Base-by-base conservation (phyloP, 1,140 invertebrate genomes). In the Ruditapes philippinarum region DNA sequence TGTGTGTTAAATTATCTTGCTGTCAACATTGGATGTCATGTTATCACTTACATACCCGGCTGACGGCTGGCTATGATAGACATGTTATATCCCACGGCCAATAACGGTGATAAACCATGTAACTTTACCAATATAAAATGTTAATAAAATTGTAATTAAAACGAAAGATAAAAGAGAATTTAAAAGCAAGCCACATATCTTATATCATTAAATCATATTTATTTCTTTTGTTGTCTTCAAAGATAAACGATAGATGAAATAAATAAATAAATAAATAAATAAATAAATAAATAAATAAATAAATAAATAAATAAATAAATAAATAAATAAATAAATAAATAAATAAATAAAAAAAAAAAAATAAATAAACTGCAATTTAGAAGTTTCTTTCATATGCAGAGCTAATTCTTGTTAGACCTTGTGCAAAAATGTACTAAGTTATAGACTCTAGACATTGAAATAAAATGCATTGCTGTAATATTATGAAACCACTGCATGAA, bases 131-230 rank as follows among this genome's bases (percentile, higher is more conserved):
- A n/a, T n/a, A 62, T 62, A 62, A 62, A 62, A 70, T 70, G 65
- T 19, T 38, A 38, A 38, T 70, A 38, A 70, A 70, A 38, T 25
- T 14, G 22, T 70, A 70, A 70, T 70, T 70, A 70, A 70, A 70
- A 38, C 36, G 19, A 38, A 1, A 38, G 65, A 70, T 40, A 33
- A 70, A 70, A 70, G 22, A 62, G 57, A 62, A 70, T 36, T 65
- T 65, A 65, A 31, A 14, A 31, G n/a, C 11, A 7, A 36, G 33
- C 19, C 28, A n/a, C 22, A 31, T 19, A 38, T 70, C 36, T 19
- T 70, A 11, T 14, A 70, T 70, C 65, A 70, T 19, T 70, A 11
- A 25, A 70, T 70, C 65, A 38, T 38, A 1, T 70, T 38, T 70
- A 33, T 28, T 70, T 19, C 33, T 38, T 2, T n/a, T 36, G 65